These are phyloP conservation scores for Podiceps cristatus DNA, from an alignment of 2,113 vertebrate genomes.

Conservation along the genomic window DNA sequence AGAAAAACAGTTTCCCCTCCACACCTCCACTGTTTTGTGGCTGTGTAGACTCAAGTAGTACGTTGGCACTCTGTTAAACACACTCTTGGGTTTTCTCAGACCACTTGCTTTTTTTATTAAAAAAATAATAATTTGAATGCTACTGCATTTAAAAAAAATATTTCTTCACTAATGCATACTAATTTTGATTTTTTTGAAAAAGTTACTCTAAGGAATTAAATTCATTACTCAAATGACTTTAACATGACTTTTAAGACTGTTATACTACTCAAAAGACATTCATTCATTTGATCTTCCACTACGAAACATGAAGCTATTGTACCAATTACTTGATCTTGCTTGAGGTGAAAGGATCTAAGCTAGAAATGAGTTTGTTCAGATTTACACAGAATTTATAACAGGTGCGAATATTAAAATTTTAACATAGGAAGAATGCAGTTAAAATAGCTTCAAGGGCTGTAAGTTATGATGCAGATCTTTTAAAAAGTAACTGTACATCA, in stretches of 20 bases:
- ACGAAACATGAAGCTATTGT: slow-evolving; percentile 25
- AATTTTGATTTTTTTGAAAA: not conserved
- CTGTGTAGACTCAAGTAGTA: not conserved
- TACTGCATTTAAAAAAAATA: not conserved
- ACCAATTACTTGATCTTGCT: slow-evolving; percentile 59
- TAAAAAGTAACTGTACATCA: not conserved
- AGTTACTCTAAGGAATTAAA: not conserved
- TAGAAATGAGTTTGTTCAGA: not conserved
- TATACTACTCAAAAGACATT: slow-evolving; percentile 34
- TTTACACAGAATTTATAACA: slow-evolving; percentile 23
- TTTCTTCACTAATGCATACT: not conserved
- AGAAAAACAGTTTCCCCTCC: not conserved
- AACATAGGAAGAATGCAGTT: not conserved
- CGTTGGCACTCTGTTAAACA: not conserved
- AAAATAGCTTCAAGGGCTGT: slow-evolving; percentile 22
- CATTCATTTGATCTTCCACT: slow-evolving; percentile 55
- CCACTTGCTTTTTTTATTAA: not conserved
- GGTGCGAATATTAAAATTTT: slow-evolving; percentile 13
- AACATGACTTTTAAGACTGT: not conserved
- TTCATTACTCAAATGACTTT: slow-evolving; percentile 21
- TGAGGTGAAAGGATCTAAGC: slow-evolving; percentile 38
- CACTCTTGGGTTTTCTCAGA: not conserved
- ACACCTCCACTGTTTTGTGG: not conserved
- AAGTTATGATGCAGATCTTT: slow-evolving; percentile 12
- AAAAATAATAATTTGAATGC: not conserved